phyloP scores from a whole-genome alignment of 2,888 invertebrate genomes.

The Drosophila multiciliata region DNA sequence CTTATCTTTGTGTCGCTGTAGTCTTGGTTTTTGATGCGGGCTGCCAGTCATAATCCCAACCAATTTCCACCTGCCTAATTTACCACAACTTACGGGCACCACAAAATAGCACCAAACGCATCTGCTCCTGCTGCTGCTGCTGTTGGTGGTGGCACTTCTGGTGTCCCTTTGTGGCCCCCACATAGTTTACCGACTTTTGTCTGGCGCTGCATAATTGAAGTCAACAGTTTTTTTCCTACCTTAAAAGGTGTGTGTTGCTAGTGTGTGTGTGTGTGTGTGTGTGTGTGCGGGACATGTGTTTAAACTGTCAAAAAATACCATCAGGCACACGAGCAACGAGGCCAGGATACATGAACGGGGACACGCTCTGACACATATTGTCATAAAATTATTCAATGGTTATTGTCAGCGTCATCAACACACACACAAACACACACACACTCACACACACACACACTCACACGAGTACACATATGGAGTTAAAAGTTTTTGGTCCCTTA shows the following conservation, averaged over 20 bases:
- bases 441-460: slow-evolving; percentile 15
- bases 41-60: slow-evolving; percentile 54
- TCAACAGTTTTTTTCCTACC: slow-evolving; percentile 50
- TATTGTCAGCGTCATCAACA: slow-evolving; percentile 66
- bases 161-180: slow-evolving; percentile 36
- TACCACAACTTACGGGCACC: slow-evolving; percentile 31
- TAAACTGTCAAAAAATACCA: slow-evolving; percentile 74
- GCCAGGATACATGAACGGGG: slow-evolving; percentile 34
- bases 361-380: slow-evolving; percentile 78
- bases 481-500: slow-evolving; percentile 72
- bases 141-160: background rate
- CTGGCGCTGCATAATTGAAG: slow-evolving; percentile 67
- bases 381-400: slow-evolving; percentile 81
- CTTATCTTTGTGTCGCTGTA: slow-evolving; percentile 13
- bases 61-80: slow-evolving; percentile 68
- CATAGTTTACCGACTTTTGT: slow-evolving; percentile 64
- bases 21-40: slow-evolving; percentile 58
- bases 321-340: slow-evolving; percentile 32
- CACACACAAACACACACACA: slow-evolving; percentile 10
- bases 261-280: background rate
- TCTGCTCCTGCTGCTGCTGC: background rate
- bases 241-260: slow-evolving; percentile 14
- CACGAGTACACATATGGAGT: slow-evolving; percentile 29
- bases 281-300: slow-evolving; percentile 60
- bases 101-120: slow-evolving; percentile 22